Base-by-base conservation (phyloP, 1,140 invertebrate species). In the Tribolium madens region DNA sequence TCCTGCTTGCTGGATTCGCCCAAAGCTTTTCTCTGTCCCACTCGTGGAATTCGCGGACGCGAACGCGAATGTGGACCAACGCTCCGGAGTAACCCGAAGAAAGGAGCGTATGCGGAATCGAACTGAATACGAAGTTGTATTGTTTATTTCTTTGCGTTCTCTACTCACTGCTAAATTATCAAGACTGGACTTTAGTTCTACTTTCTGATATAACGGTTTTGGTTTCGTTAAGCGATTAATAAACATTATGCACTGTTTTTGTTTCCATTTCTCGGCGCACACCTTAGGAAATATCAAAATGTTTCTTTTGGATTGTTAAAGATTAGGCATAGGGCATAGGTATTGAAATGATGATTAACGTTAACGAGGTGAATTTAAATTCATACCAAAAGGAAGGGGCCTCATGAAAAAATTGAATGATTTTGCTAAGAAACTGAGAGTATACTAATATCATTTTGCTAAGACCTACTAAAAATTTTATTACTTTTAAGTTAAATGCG, bases 31-130 rank as follows among this genome's bases (percentile, higher is more conserved):
- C 73, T 78, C 73, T 60, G 69, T 79, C 60, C 21, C 48, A 31
- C 71, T 73, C 68, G 77, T 69, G 79, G 80, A 82, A 82, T 83
- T 82, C 71, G 77, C 75, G 42, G 31, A 47, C 31, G 48, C 15
- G 26, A 17, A 9, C 48, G 73, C 77, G 80, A 84, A 84, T 84
- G 82, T 84, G 79, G 81, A 83, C 79, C 83, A 82, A 83, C 74
- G 82, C 68, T 77, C 83, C 78, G 70, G 69, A 83, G 82, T 84
- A 80, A 84, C 83, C 83, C 71, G 76, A 73, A 75, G 78, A 81
- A 82, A 75, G 60, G 78, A 81, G 71, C 70, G 77, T 53, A 76
- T 48, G 50, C 78, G 78, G 75, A 78, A 78, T 78, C 70, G 68
- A 78, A 76, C 57, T 14, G 53, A 60, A 60, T 60, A 60, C 53